Evolutionary conservation across 23 tunicate species (phyloP), one percentile per base, ranked within the genome.

Genomic region (Halocynthia aurantium): DNA sequence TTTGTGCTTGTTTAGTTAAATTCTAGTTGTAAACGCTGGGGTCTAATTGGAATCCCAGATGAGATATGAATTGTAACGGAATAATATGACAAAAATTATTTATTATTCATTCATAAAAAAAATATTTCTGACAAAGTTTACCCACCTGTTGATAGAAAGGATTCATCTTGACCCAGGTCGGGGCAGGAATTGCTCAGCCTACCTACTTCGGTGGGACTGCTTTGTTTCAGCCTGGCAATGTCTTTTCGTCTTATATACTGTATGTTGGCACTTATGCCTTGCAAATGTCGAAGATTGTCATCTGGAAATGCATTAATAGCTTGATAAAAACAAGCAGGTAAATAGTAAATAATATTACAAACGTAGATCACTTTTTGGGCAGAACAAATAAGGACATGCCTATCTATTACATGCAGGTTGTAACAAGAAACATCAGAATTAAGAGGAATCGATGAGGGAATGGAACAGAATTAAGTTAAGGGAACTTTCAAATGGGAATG

Each of bases 121-220:
- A 58, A 13, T 58, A 13, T 1, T n/a, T n/a, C 63, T 58, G 2
- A 2, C 5, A 65, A 65, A 8, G 31, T 40, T 10, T 6, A 40
- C 70, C 31, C 49, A 74, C 78, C 78, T 13, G 56, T 74, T 8
- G 71, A 77, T 50, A 77, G 40, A 62, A 20, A 77, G 0, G 71
- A 62, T 8, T 20, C 50, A 8, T 77, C 71, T 78, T 86, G 82
- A 6, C 79, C 86, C 8, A 88, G 77, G 53, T 83, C 82, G 10
- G 95, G 95, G 63, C 95, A 88, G 13, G 95, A 88, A 51, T 57
- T 88, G 70, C 87, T 83, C 22, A 88, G 72, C 51, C 94, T 31
- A 0, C 70, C 73, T 17, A 49, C 63, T 15, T 76, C 72, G 66
- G 85, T 22, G 44, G 78, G 78, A 40, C 51, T 82, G 51, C 87